A percentile compares a stretch with the other conserved stretches of the same genome.
These are phyloP conservation scores for Trilocha varians DNA, from an alignment of 2,888 invertebrate genomes.

Conservation along the genomic window DNA sequence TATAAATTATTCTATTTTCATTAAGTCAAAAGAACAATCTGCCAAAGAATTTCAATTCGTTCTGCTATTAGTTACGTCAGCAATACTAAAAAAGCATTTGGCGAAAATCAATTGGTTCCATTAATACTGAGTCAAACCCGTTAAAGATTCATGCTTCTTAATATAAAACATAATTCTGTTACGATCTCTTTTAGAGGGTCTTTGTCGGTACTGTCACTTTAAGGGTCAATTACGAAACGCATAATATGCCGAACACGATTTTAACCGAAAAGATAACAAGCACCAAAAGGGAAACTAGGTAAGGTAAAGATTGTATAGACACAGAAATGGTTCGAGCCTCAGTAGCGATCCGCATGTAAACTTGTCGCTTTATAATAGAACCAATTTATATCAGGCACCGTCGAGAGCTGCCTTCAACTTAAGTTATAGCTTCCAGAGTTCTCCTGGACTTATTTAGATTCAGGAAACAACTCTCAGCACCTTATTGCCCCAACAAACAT, in stretches of 20 bases:
- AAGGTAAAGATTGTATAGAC: slow-evolving; percentile 24
- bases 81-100: neutral
- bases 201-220: slow-evolving; percentile 6
- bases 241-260: slow-evolving; percentile 25
- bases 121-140: slow-evolving; percentile 6
- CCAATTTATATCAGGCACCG: slow-evolving; percentile 38
- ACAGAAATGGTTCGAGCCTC: slow-evolving; percentile 25
- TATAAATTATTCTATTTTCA: neutral
- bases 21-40: neutral
- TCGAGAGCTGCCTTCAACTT: slow-evolving; percentile 15
- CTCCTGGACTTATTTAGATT: slow-evolving; percentile 1
- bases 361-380: slow-evolving; percentile 44
- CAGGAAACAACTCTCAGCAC: neutral
- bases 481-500: neutral
- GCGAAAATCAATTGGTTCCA: slow-evolving; percentile 10
- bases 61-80: neutral
- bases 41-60: neutral
- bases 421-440: slow-evolving; percentile 8
- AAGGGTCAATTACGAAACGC: slow-evolving; percentile 13
- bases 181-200: slow-evolving; percentile 7
- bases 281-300: slow-evolving; percentile 24
- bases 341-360: slow-evolving; percentile 30
- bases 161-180: slow-evolving; percentile 4
- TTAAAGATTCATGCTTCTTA: slow-evolving; percentile 5
- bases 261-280: slow-evolving; percentile 29